Evolutionary conservation across 1,140 invertebrate genomes (phyloP), one percentile per base, ranked within the genome.

Genomic region (Papilio aristodemus): DNA sequence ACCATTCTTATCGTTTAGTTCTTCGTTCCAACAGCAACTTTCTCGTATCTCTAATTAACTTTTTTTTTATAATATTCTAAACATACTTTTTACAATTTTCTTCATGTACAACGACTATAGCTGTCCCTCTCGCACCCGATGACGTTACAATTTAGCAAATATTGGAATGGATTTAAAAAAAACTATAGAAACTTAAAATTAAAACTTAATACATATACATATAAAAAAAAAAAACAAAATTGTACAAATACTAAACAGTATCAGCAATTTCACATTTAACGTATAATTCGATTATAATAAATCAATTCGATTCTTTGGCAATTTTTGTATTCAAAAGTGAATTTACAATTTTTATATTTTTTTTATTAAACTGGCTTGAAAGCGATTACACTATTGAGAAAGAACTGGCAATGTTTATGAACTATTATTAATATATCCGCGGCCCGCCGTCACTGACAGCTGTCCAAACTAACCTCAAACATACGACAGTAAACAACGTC

Each of bases 311-410:
- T 83, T 91, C 89, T 91, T 91, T 91, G 89, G 89, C 89, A 91
- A 89, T 87, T 85, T 87, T 85, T 76, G 70, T 86, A 87, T 89
- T 91, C 86, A 91, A 91, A 91, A 88, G 85, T 89, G 89, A 83
- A 87, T 90, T 90, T 87, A 89, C 88, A 90, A 89, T 90, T 89
- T 89, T 81, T 72, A 76, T 77, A 74, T 43, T 90, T 89, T 87
- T 81, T 70, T 76, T 76, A 76, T 43, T 66, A 86, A 85, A 87
- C 78, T 85, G 79, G 82, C 86, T 57, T 77, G 60, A 70, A 86
- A 87, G 83, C 82, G 70, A 82, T 73, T 83, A 80, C 83, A 75
- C 81, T 87, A 87, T 87, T 90, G 84, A 87, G 82, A 84, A 83
- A 78, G 14, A 86, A 86, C 75, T 87, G 86, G 85, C 85, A 85